Conservation (phyloP, 2,888 invertebrate genomes). For the Machimus rusticus region DNA sequence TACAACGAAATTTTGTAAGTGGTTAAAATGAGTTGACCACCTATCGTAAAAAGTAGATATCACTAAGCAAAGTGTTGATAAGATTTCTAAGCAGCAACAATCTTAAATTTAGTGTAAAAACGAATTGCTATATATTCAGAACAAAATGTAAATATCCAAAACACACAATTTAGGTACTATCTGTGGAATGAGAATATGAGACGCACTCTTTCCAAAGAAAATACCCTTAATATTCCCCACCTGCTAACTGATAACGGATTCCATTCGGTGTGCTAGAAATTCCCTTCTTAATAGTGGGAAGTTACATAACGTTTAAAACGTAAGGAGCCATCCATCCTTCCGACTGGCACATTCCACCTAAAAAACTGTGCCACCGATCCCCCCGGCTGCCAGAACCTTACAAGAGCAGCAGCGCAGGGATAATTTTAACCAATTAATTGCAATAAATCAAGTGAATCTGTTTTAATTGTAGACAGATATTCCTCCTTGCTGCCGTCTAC, state of each 20-base stretch:
- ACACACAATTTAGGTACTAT: not conserved
- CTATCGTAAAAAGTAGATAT: no score
- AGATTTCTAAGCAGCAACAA: no score
- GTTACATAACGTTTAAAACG: not conserved
- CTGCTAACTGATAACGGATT: not conserved
- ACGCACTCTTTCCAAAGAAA: not conserved
- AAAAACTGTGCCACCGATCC: constrained; percentile 5
- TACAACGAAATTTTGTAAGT: no score
- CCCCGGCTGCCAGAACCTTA: not conserved
- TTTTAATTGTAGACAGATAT: constrained; percentile 50
- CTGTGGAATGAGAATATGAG: not conserved
- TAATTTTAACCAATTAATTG: constrained; percentile 50
- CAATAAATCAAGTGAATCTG: constrained; percentile 52
- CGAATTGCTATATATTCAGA: not conserved
- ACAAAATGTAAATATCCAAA: not conserved
- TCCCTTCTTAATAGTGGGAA: constrained; percentile 1
- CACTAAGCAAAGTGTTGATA: no score
- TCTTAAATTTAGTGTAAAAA: not conserved
- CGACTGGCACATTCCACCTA: constrained; percentile 40
- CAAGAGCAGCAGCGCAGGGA: constrained; percentile 7
- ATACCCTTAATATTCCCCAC: not conserved
- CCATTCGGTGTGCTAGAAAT: not conserved
- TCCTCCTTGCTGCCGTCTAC: constrained; percentile 39
- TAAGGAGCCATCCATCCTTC: constrained; percentile 41
- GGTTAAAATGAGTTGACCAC: no score